Evolutionary conservation across 2,888 invertebrate genomes (phyloP).

Genomic region (Clusia tigrina): DNA sequence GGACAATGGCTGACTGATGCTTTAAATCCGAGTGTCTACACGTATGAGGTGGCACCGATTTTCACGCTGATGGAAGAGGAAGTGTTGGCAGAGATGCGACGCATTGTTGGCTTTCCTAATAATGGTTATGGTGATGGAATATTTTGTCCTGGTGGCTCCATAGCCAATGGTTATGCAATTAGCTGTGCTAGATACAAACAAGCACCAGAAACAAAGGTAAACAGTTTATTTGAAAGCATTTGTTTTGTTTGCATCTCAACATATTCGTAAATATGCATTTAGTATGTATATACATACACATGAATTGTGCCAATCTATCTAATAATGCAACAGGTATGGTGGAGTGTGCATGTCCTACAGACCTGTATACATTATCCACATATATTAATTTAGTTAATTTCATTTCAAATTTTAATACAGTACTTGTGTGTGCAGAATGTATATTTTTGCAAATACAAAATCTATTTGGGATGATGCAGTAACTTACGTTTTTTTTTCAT

Average conservation of each 20-base stretch:
- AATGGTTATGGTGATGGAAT: constrained; percentile 83
- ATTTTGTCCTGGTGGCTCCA: constrained; percentile 89
- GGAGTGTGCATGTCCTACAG: not conserved
- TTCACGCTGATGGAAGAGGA: constrained; percentile 88
- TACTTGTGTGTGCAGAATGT: too few relatives aligned
- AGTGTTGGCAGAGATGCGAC: constrained; percentile 80
- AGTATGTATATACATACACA: too few relatives aligned
- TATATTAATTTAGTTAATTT: not conserved
- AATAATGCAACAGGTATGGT: too few relatives aligned
- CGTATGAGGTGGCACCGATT: constrained; percentile 89
- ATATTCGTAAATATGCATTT: too few relatives aligned
- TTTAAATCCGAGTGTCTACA: constrained; percentile 86
- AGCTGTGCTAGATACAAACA: constrained; percentile 80
- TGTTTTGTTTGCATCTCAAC: too few relatives aligned
- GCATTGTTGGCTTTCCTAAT: constrained; percentile 77
- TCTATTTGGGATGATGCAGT: too few relatives aligned
- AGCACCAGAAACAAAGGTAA: constrained; percentile 79
- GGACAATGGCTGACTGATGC: constrained; percentile 89
- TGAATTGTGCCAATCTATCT: too few relatives aligned
- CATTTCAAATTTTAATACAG: too few relatives aligned
- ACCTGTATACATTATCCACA: not conserved
- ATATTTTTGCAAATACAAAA: too few relatives aligned
- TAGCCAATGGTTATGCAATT: constrained; percentile 91
- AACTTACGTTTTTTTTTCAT: too few relatives aligned
- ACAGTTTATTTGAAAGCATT: not conserved